These are phyloP conservation scores for Pipistrellus nathusii DNA, from an alignment of 2,797 vertebrate species.

Conservation along the genomic window DNA sequence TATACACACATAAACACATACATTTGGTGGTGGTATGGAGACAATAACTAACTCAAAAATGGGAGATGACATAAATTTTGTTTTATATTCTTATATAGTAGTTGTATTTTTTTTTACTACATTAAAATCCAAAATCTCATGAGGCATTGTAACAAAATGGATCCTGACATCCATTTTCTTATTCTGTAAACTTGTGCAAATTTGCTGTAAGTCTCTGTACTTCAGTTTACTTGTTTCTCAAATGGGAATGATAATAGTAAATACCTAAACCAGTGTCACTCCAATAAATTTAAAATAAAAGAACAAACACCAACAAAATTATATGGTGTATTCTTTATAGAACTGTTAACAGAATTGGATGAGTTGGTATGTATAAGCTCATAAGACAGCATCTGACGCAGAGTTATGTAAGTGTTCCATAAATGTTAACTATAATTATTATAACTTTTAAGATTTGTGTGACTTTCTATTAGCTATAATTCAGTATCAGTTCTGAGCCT, in stretches of 20 bases:
- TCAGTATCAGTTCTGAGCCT: conserved; percentile 41
- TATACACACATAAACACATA: neutral
- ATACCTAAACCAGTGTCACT: neutral
- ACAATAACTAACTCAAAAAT: conserved; percentile 5
- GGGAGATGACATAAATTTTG: neutral
- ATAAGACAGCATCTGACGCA: conserved; percentile 31
- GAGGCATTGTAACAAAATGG: neutral
- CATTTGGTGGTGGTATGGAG: neutral
- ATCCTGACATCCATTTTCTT: conserved; percentile 10
- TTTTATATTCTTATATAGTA: neutral
- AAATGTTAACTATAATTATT: conserved; percentile 40
- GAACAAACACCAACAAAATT: neutral
- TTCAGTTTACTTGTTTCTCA: conserved; percentile 49
- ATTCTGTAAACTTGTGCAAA: conserved; percentile 21
- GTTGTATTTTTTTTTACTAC: conserved; percentile 47
- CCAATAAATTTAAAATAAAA: neutral
- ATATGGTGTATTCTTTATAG: neutral
- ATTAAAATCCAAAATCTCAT: conserved; percentile 11
- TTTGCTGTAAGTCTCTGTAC: conserved; percentile 25
- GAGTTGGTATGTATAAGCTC: neutral
- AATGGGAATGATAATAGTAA: neutral
- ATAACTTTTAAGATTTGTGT: conserved; percentile 18
- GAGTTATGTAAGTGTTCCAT: neutral
- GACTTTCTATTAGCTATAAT: conserved; percentile 2
- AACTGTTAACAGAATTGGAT: neutral